Conservation (phyloP, 2,113 vertebrate species). For the Emberiza fucata region DNA sequence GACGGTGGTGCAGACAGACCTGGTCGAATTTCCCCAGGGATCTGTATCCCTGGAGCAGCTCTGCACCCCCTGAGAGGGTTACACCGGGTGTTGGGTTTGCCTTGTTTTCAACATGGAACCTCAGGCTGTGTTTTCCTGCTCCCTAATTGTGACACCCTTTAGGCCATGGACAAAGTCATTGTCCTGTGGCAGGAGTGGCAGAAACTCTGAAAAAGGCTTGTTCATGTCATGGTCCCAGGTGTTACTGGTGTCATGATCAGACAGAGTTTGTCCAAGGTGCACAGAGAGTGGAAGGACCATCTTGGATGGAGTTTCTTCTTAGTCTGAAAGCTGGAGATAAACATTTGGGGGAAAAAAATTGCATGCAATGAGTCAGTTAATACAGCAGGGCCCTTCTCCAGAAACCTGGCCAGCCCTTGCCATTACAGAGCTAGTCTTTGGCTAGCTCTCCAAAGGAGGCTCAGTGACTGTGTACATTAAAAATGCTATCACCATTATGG, state of each 20-base stretch:
- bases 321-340: neutral
- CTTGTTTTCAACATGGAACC: neutral
- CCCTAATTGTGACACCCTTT: neutral
- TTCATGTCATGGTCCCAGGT: rapidly evolving
- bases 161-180: neutral
- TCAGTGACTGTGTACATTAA: conserved; percentile 61
- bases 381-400: neutral
- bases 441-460: conserved; percentile 32
- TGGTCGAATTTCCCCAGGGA: neutral
- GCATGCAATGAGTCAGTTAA: neutral
- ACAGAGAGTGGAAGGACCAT: neutral
- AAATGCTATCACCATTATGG: conserved; percentile 69
- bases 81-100: rapidly evolving
- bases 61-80: neutral
- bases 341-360: neutral
- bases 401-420: neutral
- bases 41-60: neutral
- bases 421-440: neutral
- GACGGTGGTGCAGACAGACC: neutral
- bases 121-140: neutral
- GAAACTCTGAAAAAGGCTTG: neutral
- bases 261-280: neutral
- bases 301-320: neutral
- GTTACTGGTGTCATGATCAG: neutral
- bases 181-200: neutral